These are phyloP conservation scores for Papilio machaon DNA, from an alignment of 1,140 invertebrate genomes.

Conservation along the genomic window DNA sequence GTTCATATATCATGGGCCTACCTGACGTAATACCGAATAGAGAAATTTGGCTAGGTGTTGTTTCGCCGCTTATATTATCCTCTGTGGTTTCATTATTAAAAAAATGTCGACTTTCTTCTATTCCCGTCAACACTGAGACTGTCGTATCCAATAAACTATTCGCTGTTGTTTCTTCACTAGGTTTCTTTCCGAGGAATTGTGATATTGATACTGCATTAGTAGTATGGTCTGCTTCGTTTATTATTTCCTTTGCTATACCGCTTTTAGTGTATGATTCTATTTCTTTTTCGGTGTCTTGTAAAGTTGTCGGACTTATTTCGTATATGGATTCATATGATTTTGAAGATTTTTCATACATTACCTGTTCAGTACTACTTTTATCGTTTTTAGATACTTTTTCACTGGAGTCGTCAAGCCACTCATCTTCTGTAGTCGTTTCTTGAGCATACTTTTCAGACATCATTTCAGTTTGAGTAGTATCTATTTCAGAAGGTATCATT, in stretches of 20 bases:
- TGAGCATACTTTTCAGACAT: conserved; percentile 49
- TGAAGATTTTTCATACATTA: conserved; percentile 60
- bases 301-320: conserved; percentile 48
- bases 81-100: conserved; percentile 22
- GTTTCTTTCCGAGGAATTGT: conserved; percentile 34
- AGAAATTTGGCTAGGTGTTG: neutral
- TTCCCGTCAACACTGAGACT: conserved; percentile 18
- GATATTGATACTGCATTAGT: conserved; percentile 38
- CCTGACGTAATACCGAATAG: neutral
- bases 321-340: conserved; percentile 52
- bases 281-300: conserved; percentile 56
- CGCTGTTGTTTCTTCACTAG: conserved; percentile 31
- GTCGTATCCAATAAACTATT: neutral
- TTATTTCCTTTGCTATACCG: conserved; percentile 9
- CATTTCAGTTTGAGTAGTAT: conserved; percentile 59
- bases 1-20: conserved; percentile 34
- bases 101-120: conserved; percentile 18
- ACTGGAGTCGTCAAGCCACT: conserved; percentile 58
- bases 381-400: conserved; percentile 40
- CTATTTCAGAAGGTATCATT: conserved; percentile 49
- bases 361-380: conserved; percentile 28
- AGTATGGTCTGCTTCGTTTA: conserved; percentile 28
- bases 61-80: neutral
- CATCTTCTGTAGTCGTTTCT: conserved; percentile 49
- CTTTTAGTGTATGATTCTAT: conserved; percentile 41